Percentiles rank a stretch among this genome's conserved stretches.
Conservation (phyloP, 2,797 vertebrate genomes). For the Propithecus deckenii region DNA sequence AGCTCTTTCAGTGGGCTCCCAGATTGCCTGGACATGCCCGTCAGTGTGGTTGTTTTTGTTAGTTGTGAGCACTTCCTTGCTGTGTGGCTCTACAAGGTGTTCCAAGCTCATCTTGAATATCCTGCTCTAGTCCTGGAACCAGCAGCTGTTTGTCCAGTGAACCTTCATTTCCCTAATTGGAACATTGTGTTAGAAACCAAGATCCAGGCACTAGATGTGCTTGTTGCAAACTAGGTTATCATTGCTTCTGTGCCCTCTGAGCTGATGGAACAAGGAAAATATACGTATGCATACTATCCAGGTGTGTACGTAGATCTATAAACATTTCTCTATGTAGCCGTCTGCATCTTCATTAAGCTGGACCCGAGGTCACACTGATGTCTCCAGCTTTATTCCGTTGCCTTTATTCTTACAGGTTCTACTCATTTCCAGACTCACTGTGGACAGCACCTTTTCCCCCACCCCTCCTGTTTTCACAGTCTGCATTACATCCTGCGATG, state of each 20-base stretch:
- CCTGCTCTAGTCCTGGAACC: background rate
- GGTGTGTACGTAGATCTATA: too few relatives aligned
- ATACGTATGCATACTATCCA: fast-evolving
- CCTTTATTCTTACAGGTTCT: background rate
- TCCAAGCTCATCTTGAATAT: background rate
- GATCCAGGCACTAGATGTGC: background rate
- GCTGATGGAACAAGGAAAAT: background rate
- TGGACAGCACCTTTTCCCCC: background rate
- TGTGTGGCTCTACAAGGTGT: background rate
- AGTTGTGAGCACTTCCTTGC: background rate
- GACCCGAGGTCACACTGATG: background rate
- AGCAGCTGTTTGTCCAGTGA: background rate
- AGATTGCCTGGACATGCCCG: too few relatives aligned
- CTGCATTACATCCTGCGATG: background rate
- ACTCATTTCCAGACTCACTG: background rate
- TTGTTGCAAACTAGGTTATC: background rate
- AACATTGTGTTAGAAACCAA: background rate
- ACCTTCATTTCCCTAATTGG: background rate
- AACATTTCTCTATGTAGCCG: fast-evolving
- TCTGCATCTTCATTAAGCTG: background rate
- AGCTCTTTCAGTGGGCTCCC: background rate
- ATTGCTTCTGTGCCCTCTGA: background rate
- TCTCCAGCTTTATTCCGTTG: background rate
- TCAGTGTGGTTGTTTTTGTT: background rate
- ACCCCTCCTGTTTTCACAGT: background rate